Percentiles rank a stretch among this genome's conserved stretches.
Conservation (phyloP, 1,140 invertebrate species). For the Tetragonula clypearis region DNA sequence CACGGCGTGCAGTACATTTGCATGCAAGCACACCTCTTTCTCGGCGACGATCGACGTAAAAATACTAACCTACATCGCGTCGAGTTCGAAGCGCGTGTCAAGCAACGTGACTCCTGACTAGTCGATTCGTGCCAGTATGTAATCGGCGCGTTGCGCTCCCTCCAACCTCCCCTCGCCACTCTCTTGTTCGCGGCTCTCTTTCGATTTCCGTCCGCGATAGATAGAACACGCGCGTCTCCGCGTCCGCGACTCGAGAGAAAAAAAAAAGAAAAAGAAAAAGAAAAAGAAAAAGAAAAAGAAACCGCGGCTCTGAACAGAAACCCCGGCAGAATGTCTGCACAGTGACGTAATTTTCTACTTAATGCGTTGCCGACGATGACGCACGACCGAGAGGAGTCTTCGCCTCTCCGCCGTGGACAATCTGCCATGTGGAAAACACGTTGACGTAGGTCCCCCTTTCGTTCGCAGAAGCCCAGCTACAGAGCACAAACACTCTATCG, state of each 20-base stretch:
- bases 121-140: constrained; percentile 41
- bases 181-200: background rate
- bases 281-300: too few species aligned
- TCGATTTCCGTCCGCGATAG: background rate
- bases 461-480: background rate
- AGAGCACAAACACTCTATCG: too few species aligned
- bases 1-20: constrained; percentile 5
- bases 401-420: background rate
- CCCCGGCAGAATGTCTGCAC: constrained; percentile 9
- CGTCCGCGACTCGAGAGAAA: background rate
- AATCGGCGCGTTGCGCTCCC: background rate
- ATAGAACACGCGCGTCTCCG: background rate
- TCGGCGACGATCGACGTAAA: constrained; percentile 48
- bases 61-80: constrained; percentile 77
- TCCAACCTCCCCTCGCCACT: background rate
- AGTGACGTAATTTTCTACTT: constrained; percentile 31
- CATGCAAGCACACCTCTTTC: constrained; percentile 37
- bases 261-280: background rate
- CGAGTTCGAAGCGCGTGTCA: constrained; percentile 74
- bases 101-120: constrained; percentile 77
- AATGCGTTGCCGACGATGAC: background rate
- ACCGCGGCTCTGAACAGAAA: background rate
- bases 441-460: background rate
- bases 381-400: background rate
- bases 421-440: background rate